Conservation (phyloP, 2,113 vertebrate species). For the Cinclus mexicanus region DNA sequence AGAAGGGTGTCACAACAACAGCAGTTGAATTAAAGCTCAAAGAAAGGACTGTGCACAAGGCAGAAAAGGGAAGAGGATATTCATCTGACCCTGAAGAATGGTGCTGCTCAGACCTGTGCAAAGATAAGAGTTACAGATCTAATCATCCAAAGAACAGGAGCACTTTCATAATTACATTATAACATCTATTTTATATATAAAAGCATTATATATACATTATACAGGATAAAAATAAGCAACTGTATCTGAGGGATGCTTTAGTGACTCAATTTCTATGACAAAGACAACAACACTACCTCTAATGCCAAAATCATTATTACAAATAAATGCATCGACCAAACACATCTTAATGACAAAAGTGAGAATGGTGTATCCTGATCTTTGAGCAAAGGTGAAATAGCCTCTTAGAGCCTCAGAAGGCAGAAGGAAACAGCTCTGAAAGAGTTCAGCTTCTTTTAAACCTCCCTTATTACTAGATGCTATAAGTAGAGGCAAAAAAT, state of each 20-base stretch:
- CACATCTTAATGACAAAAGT: neutral
- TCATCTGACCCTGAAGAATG: neutral
- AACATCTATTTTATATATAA: neutral
- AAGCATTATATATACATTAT: neutral
- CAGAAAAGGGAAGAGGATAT: neutral
- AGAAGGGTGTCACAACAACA: neutral
- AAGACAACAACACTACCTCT: neutral
- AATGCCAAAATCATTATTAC: neutral
- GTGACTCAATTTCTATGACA: neutral
- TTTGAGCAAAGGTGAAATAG: neutral
- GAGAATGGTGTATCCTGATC: neutral
- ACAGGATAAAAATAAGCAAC: neutral
- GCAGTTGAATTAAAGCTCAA: neutral
- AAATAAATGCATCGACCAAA: neutral
- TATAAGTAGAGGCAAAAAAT: neutral
- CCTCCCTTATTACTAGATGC: neutral
- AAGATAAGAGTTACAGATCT: neutral
- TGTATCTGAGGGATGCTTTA: neutral
- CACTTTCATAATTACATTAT: neutral
- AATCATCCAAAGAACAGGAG: neutral
- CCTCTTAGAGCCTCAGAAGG: neutral
- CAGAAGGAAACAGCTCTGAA: neutral
- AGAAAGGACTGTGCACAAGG: neutral
- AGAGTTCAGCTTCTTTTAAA: neutral
- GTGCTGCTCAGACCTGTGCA: neutral